Base-by-base conservation (phyloP, 2,888 invertebrate species). In the Drosophila melanosoma region DNA sequence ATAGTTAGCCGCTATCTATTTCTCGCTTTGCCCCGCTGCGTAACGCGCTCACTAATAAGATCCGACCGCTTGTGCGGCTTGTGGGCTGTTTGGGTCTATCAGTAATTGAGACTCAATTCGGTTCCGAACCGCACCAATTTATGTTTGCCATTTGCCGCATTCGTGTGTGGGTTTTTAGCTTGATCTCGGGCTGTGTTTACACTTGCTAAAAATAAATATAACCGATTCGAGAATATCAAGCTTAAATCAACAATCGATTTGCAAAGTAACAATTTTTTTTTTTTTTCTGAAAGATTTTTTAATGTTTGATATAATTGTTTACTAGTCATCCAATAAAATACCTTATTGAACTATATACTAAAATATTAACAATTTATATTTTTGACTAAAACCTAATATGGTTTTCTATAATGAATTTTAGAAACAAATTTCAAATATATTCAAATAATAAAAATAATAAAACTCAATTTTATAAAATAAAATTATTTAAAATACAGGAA, bases 91-190 rank as follows among this genome's bases (percentile, higher is more conserved):
- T 65, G 56, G 63, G 36, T 53, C 73, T 57, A 79, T 77, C 73
- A 62, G 84, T 85, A 85, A 89, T 87, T 87, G 86, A 85, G 84
- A 82, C 86, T 85, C 90, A 77, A 87, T 87, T 85, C 68, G 64
- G 73, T 62, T 73, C 45, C 65, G 67, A 85, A 80, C 88, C 86
- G 78, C 90, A 89, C 42, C 88, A 85, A 90, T 85, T 89, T 89
- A 87, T 83, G 83, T 57, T 70, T 74, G 72, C 74, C 67, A 74
- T 68, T 82, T 74, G 75, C 71, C 65, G 26, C 53, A 52, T 63
- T 72, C 32, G 71, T 78, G 84, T 81, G 69, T 70, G 66, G 76
- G 66, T 75, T 71, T 42, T 45, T 10, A 45, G 45, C 23, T 45
- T 29, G 45, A 35, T 63, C 57, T 65, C 23, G 42, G 40, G 51